A percentile compares a stretch with the other conserved stretches of the same genome.
phyloP scores from a whole-genome alignment of 2,113 vertebrate species.

The Platysteira castanea region DNA sequence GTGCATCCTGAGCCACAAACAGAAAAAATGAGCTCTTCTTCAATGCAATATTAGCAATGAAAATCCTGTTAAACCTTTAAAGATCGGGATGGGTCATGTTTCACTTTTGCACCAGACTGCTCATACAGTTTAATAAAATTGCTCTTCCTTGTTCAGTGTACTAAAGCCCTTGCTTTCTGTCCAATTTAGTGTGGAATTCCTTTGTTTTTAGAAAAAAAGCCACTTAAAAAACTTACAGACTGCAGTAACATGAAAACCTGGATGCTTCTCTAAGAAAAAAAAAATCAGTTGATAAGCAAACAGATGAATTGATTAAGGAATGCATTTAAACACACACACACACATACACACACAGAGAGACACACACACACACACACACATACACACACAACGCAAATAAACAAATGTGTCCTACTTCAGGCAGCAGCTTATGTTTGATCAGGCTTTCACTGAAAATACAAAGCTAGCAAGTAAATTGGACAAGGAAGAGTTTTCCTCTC shows the following conservation, averaged over 20 bases:
- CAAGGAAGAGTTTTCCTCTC: not conserved
- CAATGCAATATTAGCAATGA: constrained; percentile 33
- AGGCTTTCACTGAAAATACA: not conserved
- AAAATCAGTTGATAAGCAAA: not conserved
- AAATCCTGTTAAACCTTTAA: constrained; percentile 20
- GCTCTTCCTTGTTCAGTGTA: not conserved
- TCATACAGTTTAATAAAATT: not conserved
- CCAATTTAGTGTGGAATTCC: not conserved
- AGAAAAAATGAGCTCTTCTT: constrained; percentile 45
- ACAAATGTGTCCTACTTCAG: constrained; percentile 29
- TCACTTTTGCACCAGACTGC: not conserved
- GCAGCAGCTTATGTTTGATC: constrained; percentile 20
- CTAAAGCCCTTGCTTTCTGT: not conserved
- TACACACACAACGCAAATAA: not conserved
- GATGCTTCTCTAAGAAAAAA: not conserved
- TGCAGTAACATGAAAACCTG: not conserved
- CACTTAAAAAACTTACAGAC: not conserved
- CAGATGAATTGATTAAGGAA: constrained; percentile 22
- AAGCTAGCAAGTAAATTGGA: not conserved
- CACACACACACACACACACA: not conserved
- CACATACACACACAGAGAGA: not conserved
- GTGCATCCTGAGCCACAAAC: constrained; percentile 47
- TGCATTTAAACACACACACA: not conserved
- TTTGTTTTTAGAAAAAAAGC: not conserved
- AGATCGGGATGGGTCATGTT: not conserved